These are phyloP conservation scores for Cephalopterus ornatus DNA, from an alignment of 2,113 vertebrate species.

Conservation along the genomic window DNA sequence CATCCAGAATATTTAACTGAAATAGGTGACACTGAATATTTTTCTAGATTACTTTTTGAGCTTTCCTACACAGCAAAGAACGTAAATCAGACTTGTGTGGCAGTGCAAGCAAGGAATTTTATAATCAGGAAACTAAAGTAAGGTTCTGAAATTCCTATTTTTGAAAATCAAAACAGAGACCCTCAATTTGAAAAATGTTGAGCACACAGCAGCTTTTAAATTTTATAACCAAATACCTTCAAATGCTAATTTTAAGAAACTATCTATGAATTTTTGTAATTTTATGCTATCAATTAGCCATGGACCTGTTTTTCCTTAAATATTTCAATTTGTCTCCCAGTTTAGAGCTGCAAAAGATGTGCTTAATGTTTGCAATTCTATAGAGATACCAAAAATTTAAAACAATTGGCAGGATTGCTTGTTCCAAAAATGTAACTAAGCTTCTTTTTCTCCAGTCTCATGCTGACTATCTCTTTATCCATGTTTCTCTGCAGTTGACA, in stretches of 20 bases:
- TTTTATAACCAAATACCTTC: neutral
- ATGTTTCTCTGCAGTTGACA: neutral
- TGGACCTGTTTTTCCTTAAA: neutral
- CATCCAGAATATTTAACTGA: neutral
- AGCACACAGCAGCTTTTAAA: neutral
- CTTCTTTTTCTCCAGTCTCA: neutral
- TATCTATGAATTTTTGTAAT: neutral
- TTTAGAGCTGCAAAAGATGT: neutral
- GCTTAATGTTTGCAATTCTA: neutral
- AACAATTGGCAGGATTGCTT: neutral
- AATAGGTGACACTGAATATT: neutral
- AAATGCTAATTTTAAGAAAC: neutral
- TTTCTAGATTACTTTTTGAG: neutral
- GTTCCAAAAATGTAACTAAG: neutral
- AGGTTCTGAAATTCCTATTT: neutral
- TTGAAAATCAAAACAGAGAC: neutral
- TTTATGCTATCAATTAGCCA: neutral
- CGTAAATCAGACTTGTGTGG: neutral
- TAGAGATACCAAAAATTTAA: neutral
- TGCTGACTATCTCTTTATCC: neutral
- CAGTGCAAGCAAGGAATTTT: neutral
- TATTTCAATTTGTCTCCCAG: neutral
- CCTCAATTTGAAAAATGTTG: neutral
- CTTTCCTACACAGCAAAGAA: fast-evolving
- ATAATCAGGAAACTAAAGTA: neutral